Conservation (phyloP, 2,113 vertebrate genomes). For the Aegotheles bennettii region DNA sequence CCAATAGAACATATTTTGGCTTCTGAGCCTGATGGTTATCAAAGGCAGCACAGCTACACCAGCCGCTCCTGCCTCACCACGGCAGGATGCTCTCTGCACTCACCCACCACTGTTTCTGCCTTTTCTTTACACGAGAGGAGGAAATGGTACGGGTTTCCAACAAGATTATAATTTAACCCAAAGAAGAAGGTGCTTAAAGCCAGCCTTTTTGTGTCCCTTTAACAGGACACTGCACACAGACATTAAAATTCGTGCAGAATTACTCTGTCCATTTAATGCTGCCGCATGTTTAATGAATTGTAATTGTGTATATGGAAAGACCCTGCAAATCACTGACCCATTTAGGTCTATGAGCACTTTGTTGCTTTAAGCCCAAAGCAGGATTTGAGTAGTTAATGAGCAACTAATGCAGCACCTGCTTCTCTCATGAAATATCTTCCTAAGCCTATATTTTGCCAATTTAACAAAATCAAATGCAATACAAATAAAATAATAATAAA, state of each 20-base stretch:
- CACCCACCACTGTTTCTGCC: not conserved
- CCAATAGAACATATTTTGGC: conserved; percentile 79
- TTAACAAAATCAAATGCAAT: conserved; percentile 43
- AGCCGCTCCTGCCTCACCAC: conserved; percentile 11
- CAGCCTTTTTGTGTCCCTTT: conserved; percentile 21
- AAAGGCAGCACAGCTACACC: conserved; percentile 51
- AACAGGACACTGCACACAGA: conserved; percentile 38
- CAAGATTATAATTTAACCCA: conserved; percentile 34
- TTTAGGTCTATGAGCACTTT: conserved; percentile 55
- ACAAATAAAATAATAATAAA: not conserved
- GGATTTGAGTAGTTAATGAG: conserved; percentile 72
- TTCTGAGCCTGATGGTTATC: conserved; percentile 71
- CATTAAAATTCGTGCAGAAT: conserved; percentile 37
- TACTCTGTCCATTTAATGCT: conserved; percentile 29
- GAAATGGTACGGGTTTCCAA: conserved; percentile 30
- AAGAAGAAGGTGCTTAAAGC: conserved; percentile 48
- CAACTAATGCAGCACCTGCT: conserved; percentile 69
- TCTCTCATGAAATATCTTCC: conserved; percentile 54
- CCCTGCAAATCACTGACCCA: conserved; percentile 51
- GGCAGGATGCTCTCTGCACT: not conserved
- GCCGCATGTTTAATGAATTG: conserved; percentile 60
- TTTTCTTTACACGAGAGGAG: not conserved
- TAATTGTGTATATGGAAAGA: conserved; percentile 60
- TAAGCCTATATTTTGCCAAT: conserved; percentile 42
- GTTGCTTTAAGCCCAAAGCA: conserved; percentile 58